Conservation (phyloP, 2,113 vertebrate species). For the Hippocampus mohnikei region DNA sequence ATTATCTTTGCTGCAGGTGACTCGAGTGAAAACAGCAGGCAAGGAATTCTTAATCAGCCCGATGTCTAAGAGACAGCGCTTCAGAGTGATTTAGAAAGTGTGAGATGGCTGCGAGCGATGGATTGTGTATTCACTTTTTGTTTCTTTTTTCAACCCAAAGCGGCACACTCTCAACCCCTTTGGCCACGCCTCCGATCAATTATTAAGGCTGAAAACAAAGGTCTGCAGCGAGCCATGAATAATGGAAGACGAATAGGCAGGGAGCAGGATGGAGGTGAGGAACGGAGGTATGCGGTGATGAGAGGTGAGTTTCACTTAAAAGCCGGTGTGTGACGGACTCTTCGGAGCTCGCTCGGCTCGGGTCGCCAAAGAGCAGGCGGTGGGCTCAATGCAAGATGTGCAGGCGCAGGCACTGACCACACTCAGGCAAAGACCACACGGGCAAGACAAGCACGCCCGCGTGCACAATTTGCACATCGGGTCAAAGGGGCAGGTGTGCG, state of each 20-base stretch:
- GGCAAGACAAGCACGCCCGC: background rate
- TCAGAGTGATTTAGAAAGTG: slow-evolving; percentile 23
- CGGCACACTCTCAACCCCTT: slow-evolving; percentile 34
- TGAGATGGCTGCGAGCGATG: slow-evolving; percentile 4
- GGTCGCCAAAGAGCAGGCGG: slow-evolving; percentile 28
- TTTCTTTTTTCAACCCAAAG: slow-evolving; percentile 24
- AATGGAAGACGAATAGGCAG: slow-evolving; percentile 62
- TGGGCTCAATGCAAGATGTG: slow-evolving; percentile 23
- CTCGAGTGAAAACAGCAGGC: slow-evolving; percentile 19
- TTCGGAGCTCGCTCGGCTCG: slow-evolving; percentile 37
- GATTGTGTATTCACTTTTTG: slow-evolving; percentile 8
- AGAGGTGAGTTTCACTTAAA: slow-evolving; percentile 44
- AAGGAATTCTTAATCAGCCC: slow-evolving; percentile 49
- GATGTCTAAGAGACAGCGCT: background rate
- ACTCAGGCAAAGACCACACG: background rate
- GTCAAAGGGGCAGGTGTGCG: slow-evolving; percentile 18
- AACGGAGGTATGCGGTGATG: slow-evolving; percentile 44
- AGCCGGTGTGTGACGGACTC: slow-evolving; percentile 38
- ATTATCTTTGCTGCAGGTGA: slow-evolving; percentile 41
- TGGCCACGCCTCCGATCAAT: slow-evolving; percentile 61
- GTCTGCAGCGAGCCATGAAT: slow-evolving; percentile 63
- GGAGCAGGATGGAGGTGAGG: slow-evolving; percentile 53
- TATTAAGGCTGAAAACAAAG: slow-evolving; percentile 70
- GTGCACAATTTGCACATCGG: background rate
- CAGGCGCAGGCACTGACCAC: background rate